These are phyloP conservation scores for Crotalus helleri DNA, from an alignment of 2,113 vertebrate species.

Conservation along the genomic window DNA sequence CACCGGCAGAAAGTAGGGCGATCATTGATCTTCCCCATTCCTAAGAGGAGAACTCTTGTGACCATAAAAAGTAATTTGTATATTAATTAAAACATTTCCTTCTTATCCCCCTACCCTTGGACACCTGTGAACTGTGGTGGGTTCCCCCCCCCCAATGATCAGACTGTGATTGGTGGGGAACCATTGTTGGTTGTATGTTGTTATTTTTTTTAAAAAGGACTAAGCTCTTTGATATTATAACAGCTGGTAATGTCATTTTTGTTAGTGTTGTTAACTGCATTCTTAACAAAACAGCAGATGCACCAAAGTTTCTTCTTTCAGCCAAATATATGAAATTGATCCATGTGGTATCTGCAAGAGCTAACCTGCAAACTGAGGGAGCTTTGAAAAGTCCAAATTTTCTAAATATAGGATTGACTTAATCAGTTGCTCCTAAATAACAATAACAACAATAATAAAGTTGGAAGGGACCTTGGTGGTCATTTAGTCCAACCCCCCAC, in stretches of 20 bases:
- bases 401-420: not conserved
- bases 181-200: conserved; percentile 80
- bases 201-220: conserved; percentile 63
- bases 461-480: too few species aligned
- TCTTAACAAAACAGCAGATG: conserved; percentile 87
- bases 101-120: not conserved
- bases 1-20: conserved; percentile 41
- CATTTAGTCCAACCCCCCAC: too few species aligned
- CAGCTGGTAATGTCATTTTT: conserved; percentile 82
- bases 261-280: conserved; percentile 81
- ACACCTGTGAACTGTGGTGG: conserved; percentile 43
- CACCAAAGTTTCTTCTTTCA: conserved; percentile 79
- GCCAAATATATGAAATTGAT: conserved; percentile 65
- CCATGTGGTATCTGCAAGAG: conserved; percentile 45
- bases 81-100: conserved; percentile 61
- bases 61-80: conserved; percentile 56
- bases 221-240: conserved; percentile 76
- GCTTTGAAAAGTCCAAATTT: not conserved
- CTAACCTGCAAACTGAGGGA: conserved; percentile 46
- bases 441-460: too few species aligned
- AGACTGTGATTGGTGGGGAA: conserved; percentile 73
- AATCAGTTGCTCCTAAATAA: conserved; percentile 1
- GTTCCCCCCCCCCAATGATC: conserved; percentile 56
- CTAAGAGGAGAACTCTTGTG: conserved; percentile 43
- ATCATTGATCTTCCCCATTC: not conserved